A percentile compares a stretch with the other conserved stretches of the same genome.
These are phyloP conservation scores for Pipa parva DNA, from an alignment of 2,113 vertebrate genomes.

Conservation along the genomic window DNA sequence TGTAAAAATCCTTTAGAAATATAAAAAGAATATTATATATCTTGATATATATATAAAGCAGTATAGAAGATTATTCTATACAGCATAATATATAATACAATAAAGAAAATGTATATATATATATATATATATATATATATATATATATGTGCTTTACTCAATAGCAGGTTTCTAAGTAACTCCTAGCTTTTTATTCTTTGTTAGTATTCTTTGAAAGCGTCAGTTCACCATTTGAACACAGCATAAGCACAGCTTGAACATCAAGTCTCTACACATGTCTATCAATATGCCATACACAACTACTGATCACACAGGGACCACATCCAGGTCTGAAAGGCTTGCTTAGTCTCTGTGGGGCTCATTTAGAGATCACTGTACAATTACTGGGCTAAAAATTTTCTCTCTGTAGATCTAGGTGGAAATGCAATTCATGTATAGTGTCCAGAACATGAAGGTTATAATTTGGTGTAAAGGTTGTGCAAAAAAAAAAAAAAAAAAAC, in stretches of 20 bases:
- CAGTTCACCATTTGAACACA: constrained; percentile 22
- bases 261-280: constrained; percentile 24
- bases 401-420: constrained; percentile 1
- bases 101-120: constrained; percentile 3
- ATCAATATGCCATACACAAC: constrained; percentile 26
- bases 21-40: too few species aligned
- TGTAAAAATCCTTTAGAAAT: too few species aligned
- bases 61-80: too few species aligned
- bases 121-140: constrained; percentile 10
- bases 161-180: background rate
- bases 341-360: constrained; percentile 28
- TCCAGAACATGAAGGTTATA: background rate
- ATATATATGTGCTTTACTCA: background rate
- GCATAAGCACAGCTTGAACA: constrained; percentile 26
- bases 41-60: too few species aligned
- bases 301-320: constrained; percentile 32
- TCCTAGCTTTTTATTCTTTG: background rate
- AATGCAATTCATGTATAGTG: background rate
- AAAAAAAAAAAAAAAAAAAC: background rate
- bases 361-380: constrained; percentile 30
- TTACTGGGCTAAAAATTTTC: constrained; percentile 11
- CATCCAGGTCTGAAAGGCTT: constrained; percentile 19
- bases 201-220: constrained; percentile 13
- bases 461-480: background rate
- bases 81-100: too few species aligned